A percentile compares a stretch with the other conserved stretches of the same genome.
phyloP scores from a whole-genome alignment of 2,797 vertebrate genomes.

The Orestias chungarensis region DNA sequence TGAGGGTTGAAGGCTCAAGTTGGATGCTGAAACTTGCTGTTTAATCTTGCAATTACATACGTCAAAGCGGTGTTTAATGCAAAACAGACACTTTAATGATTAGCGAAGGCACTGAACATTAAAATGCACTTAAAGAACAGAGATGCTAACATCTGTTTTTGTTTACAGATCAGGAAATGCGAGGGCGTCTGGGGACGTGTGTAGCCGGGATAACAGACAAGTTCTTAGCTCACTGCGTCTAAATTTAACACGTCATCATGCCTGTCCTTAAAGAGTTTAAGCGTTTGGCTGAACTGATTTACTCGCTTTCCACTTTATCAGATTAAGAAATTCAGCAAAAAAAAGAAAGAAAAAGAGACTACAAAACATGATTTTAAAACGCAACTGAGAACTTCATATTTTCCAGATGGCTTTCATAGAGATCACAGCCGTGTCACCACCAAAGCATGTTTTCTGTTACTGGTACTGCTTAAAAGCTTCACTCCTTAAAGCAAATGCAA shows the following conservation, averaged over 20 bases:
- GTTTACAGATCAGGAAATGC: constrained; percentile 39
- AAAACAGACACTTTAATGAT: constrained; percentile 31
- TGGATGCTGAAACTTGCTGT: constrained; percentile 35
- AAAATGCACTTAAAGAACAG: constrained; percentile 7
- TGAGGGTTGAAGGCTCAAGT: constrained; percentile 41
- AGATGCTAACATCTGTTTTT: constrained; percentile 49
- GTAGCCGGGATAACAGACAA: constrained; percentile 49
- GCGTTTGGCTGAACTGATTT: constrained; percentile 46
- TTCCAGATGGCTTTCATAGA: constrained; percentile 72
- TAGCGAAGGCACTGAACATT: neutral
- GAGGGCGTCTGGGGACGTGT: constrained; percentile 41
- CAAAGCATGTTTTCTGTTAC: constrained; percentile 58
- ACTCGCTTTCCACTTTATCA: constrained; percentile 19
- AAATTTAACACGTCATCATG: constrained; percentile 45
- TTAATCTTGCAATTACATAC: constrained; percentile 38
- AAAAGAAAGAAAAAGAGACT: constrained; percentile 41
- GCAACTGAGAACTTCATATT: constrained; percentile 47
- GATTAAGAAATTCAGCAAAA: constrained; percentile 28
- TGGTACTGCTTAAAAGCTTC: constrained; percentile 59
- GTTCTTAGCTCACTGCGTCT: constrained; percentile 45
- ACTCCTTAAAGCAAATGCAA: constrained; percentile 65
- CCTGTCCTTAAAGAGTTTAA: constrained; percentile 32
- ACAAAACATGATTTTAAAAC: constrained; percentile 44
- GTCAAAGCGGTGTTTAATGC: constrained; percentile 38
- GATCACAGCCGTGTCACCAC: constrained; percentile 55